Evolutionary conservation across 2,113 vertebrate genomes (phyloP).

Genomic region (Grus americana): DNA sequence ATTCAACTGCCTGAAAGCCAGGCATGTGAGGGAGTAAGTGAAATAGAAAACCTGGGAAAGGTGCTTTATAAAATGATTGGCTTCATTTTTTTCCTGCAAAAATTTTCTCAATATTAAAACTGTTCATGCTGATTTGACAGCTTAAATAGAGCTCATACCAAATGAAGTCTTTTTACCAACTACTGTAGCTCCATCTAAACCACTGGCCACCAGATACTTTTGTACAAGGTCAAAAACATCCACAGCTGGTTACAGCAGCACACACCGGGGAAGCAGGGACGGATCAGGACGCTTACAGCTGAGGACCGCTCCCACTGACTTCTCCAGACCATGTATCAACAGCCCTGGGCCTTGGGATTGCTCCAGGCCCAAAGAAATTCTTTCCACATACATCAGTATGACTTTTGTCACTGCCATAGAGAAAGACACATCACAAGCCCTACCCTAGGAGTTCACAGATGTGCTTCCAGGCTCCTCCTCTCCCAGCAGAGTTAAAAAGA

Average conservation of each 20-base stretch:
- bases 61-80: background rate
- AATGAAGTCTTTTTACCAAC: constrained; percentile 70
- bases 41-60: constrained; percentile 22
- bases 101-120: constrained; percentile 15
- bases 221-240: constrained; percentile 60
- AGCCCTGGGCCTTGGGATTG: background rate
- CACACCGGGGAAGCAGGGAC: constrained; percentile 26
- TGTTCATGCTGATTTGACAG: constrained; percentile 33
- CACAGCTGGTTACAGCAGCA: constrained; percentile 47
- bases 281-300: background rate
- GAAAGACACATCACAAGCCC: background rate
- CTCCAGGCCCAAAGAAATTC: background rate
- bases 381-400: background rate
- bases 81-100: background rate
- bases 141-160: constrained; percentile 54
- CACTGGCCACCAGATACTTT: constrained; percentile 62
- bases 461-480: background rate
- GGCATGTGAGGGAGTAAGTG: constrained; percentile 16
- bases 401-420: background rate
- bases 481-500: background rate
- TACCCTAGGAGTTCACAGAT: background rate
- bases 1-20: constrained; percentile 54
- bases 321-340: background rate
- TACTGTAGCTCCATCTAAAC: constrained; percentile 71
- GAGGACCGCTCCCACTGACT: background rate